Base-by-base conservation (phyloP, 2,797 vertebrate genomes). In the Steatocranus sp. region DNA sequence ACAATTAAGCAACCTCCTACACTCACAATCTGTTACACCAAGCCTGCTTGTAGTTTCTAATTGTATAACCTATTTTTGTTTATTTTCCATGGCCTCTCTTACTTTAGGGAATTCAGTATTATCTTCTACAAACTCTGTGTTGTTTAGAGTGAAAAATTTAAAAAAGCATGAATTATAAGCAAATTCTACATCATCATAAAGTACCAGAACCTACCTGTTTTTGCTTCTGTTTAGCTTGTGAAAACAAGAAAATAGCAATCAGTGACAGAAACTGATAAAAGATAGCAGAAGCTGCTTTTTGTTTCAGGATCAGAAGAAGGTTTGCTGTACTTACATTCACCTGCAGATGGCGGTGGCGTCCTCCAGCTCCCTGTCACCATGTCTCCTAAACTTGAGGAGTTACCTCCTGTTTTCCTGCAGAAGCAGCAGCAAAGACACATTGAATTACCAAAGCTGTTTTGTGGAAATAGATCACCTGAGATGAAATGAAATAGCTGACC, bases 201-300 rank as follows among this genome's bases (percentile, higher is more conserved):
- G 23, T 38, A 5, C 10, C 27, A 30, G 66, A 87, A 95, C 97
- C 93, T 96, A 99, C 98, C 98, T 98, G 98, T 90, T 99, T 99
- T 96, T 98, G 97, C 97, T 98, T 99, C 98, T 98, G 98, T 96
- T 99, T 99, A 93, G 98, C 98, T 99, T 98, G 97, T 95, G 90
- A 95, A 94, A 93, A 93, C 83, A 95, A 96, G 92, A 95, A 93
- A 96, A 94, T 91, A 94, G 87, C 95, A 93, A 93, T 95, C 66
- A 95, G 86, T 82, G 63, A 80, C 68, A 83, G 81, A 75, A 79
- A 50, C 54, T 27, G 14, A 53, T 2, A 81, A 75, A 86, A 38
- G 8, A 56, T 36, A 34, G 18, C 27, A 80, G 54, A 76, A 66
- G 34, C 34, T 8, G 7, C 9, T 25, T 34, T 79, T 53, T 78